Evolutionary conservation across 2,113 vertebrate genomes (phyloP), one percentile per base, ranked within the genome.

Genomic region (Ceyx cyanopectus): DNA sequence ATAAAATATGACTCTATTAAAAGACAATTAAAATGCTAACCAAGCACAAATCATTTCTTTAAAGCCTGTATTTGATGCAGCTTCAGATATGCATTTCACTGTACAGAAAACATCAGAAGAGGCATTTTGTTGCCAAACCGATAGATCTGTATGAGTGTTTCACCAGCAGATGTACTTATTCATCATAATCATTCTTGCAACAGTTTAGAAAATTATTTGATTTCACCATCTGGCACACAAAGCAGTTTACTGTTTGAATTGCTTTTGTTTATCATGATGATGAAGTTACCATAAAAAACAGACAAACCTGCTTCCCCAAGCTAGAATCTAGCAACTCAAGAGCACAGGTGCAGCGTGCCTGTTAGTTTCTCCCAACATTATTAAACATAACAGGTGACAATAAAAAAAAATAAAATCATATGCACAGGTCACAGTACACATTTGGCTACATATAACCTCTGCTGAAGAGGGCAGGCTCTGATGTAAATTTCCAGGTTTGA

Each of bases 151-250:
- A 62, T 37, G 81, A 78, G 77, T 88, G 81, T 93, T 87, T 78
- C 92, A 92, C 85, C 87, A 96, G 87, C 95, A 93, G 95, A 93
- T 96, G 89, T 65, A 97, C 91, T 93, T 95, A 93, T 91, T 95
- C 69, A 91, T 95, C 88, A 91, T 65, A 92, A 48, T 73, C 76
- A 70, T 91, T 94, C 81, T 94, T 67, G 77, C 73, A 95, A 95
- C 85, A 95, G 73, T 91, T 97, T 70, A 95, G 87, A 87, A 95
- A 97, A 96, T 87, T 79, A 95, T 92, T 92, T 87, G 65, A 89
- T 93, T 95, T 95, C 2, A 6, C 94, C 94, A 97, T 96, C 94
- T 97, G 95, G 85, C 83, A 93, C 70, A 87, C 90, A 85, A 63
- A 76, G 81, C 72, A 95, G 79, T 92, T 95, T 95, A 93, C 77